Conservation (phyloP, 2,888 invertebrate genomes). For the Tipula lateralis region DNA sequence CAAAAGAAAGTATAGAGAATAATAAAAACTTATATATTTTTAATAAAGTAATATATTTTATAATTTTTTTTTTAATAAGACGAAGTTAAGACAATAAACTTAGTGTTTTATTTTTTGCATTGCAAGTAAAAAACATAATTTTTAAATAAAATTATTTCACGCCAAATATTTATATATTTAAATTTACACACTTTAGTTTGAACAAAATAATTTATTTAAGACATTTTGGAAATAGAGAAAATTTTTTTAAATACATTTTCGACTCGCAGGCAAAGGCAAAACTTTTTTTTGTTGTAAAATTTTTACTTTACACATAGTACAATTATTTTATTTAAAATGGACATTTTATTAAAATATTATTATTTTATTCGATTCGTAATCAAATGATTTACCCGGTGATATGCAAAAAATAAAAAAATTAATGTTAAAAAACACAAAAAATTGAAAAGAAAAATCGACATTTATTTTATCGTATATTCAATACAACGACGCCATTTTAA, state of each 20-base stretch:
- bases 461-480: background rate
- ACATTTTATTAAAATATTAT: background rate
- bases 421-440: background rate
- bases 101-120: background rate
- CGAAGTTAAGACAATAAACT: background rate
- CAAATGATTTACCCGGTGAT: background rate
- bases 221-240: background rate
- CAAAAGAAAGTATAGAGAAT: slow-evolving; percentile 20
- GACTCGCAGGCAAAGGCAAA: background rate
- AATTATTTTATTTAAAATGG: background rate
- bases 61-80: background rate
- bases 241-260: background rate
- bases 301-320: background rate
- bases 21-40: background rate
- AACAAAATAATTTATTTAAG: background rate
- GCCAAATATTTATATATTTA: background rate
- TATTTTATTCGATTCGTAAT: background rate
- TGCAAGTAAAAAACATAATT: background rate
- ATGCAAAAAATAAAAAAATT: background rate
- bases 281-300: background rate
- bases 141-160: background rate
- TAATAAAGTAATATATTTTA: slow-evolving; percentile 7
- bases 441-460: background rate
- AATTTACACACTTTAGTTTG: background rate
- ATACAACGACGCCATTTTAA: slow-evolving; percentile 26